Evolutionary conservation across 2,888 invertebrate genomes (phyloP).

Genomic region (Brachycybe producta): DNA sequence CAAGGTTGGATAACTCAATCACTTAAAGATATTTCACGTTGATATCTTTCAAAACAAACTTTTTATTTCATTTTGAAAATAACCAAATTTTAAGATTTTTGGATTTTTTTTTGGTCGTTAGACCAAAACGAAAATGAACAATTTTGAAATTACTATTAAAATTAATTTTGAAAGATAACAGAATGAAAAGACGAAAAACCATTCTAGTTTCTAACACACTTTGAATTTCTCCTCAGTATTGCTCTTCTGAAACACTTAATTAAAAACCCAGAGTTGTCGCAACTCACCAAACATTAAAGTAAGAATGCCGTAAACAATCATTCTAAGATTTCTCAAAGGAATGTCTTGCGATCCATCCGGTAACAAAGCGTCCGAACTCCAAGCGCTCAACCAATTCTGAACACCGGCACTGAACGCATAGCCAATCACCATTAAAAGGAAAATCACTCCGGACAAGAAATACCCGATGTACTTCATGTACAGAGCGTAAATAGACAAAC

Average conservation of each 20-base stretch:
- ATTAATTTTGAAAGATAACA: background rate
- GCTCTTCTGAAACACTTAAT: no score
- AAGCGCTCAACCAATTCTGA: slow-evolving; percentile 27
- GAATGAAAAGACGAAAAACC: no score
- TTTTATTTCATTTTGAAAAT: background rate
- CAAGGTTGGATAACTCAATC: slow-evolving; percentile 60
- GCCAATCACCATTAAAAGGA: slow-evolving; percentile 4
- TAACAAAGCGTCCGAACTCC: slow-evolving; percentile 24
- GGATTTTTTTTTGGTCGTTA: no score
- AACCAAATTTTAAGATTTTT: no score
- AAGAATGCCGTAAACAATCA: slow-evolving; percentile 38
- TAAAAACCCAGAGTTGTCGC: no score
- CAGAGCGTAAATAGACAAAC: slow-evolving; percentile 1
- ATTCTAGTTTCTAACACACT: no score
- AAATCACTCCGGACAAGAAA: background rate
- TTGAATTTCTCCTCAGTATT: no score
- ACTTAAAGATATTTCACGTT: background rate
- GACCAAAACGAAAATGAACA: no score
- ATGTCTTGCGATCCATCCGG: slow-evolving; percentile 22
- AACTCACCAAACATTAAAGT: no score
- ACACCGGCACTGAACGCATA: slow-evolving; percentile 6
- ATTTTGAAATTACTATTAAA: no score
- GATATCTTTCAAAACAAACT: no score
- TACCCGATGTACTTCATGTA: slow-evolving; percentile 16
- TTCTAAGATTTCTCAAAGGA: slow-evolving; percentile 29